A percentile compares a stretch with the other conserved stretches of the same genome.
These are phyloP conservation scores for Cenopis cana DNA, from an alignment of 2,888 invertebrate genomes.

Conservation along the genomic window DNA sequence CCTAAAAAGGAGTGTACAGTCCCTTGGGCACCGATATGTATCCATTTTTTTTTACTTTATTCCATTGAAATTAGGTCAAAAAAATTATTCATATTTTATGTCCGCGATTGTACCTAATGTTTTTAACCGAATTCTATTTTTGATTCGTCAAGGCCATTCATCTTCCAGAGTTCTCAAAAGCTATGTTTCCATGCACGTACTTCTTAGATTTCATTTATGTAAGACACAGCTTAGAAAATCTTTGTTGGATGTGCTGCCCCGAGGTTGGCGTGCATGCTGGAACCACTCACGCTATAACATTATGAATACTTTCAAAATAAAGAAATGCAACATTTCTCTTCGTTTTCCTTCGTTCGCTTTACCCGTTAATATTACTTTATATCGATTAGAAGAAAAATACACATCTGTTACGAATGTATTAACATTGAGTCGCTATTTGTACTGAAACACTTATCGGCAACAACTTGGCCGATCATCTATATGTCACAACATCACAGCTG, in stretches of 20 bases:
- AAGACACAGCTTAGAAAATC: not conserved
- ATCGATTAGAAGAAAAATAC: not conserved
- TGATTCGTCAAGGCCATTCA: too few species aligned
- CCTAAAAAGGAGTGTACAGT: too few species aligned
- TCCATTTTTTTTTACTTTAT: too few species aligned
- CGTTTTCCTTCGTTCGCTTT: not conserved
- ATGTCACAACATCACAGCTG: constrained; percentile 4
- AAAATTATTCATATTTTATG: too few species aligned
- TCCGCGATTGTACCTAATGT: too few species aligned
- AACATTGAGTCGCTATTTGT: not conserved
- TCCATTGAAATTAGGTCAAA: too few species aligned
- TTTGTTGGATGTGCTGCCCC: not conserved
- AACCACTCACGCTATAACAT: not conserved
- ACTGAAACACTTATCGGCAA: not conserved
- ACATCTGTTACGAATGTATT: not conserved
- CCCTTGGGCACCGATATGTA: too few species aligned
- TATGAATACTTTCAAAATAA: not conserved
- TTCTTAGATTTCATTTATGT: not conserved
- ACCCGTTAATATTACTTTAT: not conserved
- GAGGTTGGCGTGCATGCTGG: too few species aligned
- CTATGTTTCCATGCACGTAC: not conserved
- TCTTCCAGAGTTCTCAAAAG: not conserved
- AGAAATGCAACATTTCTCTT: not conserved
- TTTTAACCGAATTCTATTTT: too few species aligned
- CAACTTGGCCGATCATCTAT: not conserved